Evolutionary conservation across 2,113 vertebrate species (phyloP).

Genomic region (Chionomys nivalis): DNA sequence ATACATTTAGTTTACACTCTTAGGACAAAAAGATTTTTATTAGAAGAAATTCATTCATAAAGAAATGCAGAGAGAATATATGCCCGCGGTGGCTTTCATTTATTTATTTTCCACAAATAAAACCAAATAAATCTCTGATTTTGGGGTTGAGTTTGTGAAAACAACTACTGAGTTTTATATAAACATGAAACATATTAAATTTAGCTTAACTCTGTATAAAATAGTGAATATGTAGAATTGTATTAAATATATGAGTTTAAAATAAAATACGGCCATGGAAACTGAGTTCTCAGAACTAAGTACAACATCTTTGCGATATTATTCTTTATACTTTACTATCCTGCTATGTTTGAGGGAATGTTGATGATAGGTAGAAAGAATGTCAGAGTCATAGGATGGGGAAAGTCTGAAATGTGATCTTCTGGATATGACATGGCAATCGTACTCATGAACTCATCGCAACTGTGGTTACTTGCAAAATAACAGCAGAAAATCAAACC

Average conservation of each 20-base stretch:
- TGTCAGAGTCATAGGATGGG: not conserved
- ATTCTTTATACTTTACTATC: not conserved
- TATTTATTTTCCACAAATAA: slow-evolving; percentile 11
- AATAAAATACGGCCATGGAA: not conserved
- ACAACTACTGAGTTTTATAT: not conserved
- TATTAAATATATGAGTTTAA: not conserved
- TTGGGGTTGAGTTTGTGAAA: not conserved
- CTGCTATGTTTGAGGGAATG: not conserved
- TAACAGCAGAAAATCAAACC: too few relatives aligned
- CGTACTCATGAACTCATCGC: fast-evolving
- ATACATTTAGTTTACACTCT: not conserved
- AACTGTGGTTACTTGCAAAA: not conserved
- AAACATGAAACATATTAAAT: slow-evolving; percentile 11
- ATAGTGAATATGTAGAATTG: not conserved
- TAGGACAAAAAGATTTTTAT: not conserved
- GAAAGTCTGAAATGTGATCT: not conserved
- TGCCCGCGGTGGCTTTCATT: not conserved
- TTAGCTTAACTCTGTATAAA: not conserved
- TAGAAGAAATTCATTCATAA: not conserved
- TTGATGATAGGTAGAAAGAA: too few relatives aligned
- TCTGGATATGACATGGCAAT: not conserved
- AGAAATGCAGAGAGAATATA: not conserved
- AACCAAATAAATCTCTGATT: not conserved
- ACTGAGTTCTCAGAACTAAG: too few relatives aligned
- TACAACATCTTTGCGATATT: not conserved